These are phyloP conservation scores for Etia nguti DNA, from an alignment of 2,113 vertebrate genomes.

Conservation along the genomic window DNA sequence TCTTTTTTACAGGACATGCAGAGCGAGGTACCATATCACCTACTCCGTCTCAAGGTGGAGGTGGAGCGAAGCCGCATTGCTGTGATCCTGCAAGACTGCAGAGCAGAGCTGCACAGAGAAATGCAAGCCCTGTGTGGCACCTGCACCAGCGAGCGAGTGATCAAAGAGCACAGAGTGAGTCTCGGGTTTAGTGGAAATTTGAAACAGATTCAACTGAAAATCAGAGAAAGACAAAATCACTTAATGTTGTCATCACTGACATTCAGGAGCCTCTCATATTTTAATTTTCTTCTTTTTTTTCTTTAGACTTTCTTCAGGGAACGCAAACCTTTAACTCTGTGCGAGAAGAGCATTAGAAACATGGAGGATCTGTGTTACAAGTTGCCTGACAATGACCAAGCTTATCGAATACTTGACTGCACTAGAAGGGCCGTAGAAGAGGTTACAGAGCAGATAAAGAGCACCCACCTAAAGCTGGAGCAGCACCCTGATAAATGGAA, in stretches of 20 bases:
- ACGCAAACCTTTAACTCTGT: slow-evolving; percentile 77
- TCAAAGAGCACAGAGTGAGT: slow-evolving; percentile 86
- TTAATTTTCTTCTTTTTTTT: not conserved
- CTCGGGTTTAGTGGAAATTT: not conserved
- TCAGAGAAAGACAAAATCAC: not conserved
- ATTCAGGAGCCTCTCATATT: not conserved
- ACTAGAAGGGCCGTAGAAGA: slow-evolving; percentile 74
- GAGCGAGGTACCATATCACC: slow-evolving; percentile 85
- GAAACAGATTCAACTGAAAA: not conserved
- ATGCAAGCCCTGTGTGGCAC: slow-evolving; percentile 72
- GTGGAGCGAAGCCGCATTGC: slow-evolving; percentile 78
- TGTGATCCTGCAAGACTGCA: slow-evolving; percentile 81
- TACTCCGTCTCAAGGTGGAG: slow-evolving; percentile 86
- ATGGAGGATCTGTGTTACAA: slow-evolving; percentile 89
- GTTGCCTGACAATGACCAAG: slow-evolving; percentile 81
- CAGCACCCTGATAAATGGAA: slow-evolving; percentile 87
- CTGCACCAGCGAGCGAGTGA: slow-evolving; percentile 83
- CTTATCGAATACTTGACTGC: slow-evolving; percentile 67
- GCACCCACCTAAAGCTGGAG: slow-evolving; percentile 73
- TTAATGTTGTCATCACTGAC: not conserved
- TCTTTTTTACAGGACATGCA: slow-evolving; percentile 82
- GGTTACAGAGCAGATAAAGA: slow-evolving; percentile 75
- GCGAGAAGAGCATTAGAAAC: slow-evolving; percentile 83
- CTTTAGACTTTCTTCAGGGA: slow-evolving; percentile 85
- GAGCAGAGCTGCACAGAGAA: slow-evolving; percentile 81